These are phyloP conservation scores for Mus caroli DNA, from an alignment of 2,797 vertebrate species.

Conservation along the genomic window DNA sequence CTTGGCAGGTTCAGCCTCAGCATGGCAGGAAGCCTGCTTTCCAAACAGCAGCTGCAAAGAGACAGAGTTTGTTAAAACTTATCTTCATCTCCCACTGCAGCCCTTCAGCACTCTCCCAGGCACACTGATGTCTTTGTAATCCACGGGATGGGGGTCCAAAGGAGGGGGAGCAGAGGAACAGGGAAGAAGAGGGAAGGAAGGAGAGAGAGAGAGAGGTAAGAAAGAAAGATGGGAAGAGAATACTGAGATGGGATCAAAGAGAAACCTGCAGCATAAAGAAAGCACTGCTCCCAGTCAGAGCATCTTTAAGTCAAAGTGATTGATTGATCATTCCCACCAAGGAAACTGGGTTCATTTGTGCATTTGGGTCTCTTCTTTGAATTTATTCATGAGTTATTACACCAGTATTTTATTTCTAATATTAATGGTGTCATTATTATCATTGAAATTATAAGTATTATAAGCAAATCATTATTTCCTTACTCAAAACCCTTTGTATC, in stretches of 20 bases:
- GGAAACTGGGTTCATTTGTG: neutral
- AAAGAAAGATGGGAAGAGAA: neutral
- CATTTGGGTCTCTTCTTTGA: neutral
- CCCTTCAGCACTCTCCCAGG: slow-evolving; percentile 15
- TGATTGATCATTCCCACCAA: too few species aligned
- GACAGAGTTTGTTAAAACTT: slow-evolving; percentile 71
- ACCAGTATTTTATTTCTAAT: neutral
- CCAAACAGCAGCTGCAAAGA: slow-evolving; percentile 78
- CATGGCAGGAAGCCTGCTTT: slow-evolving; percentile 71
- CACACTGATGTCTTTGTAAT: slow-evolving; percentile 73
- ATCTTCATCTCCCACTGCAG: neutral
- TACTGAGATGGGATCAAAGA: neutral
- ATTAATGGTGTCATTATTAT: neutral
- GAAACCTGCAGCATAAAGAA: neutral
- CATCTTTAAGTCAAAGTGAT: neutral
- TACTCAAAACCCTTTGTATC: neutral
- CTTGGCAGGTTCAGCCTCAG: slow-evolving; percentile 66
- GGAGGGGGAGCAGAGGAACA: neutral
- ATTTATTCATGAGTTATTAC: neutral
- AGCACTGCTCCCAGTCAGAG: neutral
- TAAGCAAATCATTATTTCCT: neutral
- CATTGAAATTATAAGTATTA: neutral
- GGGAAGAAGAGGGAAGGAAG: too few species aligned
- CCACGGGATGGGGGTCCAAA: neutral
- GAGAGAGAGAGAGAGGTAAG: neutral